phyloP scores from a whole-genome alignment of 2,113 vertebrate species.

The Corythornis cristatus region DNA sequence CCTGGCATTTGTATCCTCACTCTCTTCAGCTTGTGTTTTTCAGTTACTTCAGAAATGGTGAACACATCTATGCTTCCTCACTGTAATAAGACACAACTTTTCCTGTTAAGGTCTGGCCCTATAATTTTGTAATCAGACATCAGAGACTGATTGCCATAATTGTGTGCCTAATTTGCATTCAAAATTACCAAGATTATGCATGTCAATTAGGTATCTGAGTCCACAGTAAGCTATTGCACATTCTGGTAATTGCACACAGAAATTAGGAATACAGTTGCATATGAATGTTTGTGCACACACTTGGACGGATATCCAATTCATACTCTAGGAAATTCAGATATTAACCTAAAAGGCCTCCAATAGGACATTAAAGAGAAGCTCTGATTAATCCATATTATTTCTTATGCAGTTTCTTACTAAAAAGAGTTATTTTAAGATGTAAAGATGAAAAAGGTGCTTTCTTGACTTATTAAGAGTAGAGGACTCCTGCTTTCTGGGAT shows the following conservation, averaged over 20 bases:
- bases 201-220: constrained; percentile 30
- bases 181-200: constrained; percentile 37
- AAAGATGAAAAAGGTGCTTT: neutral
- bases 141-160: constrained; percentile 56
- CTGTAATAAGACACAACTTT: neutral
- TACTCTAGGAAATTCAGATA: neutral
- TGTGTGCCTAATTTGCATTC: constrained; percentile 37
- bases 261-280: neutral
- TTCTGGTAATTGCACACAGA: constrained; percentile 2
- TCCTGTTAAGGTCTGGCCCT: constrained; percentile 10
- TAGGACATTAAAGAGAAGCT: neutral
- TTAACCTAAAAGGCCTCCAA: neutral
- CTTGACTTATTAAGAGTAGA: neutral
- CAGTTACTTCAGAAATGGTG: neutral
- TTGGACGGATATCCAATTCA: neutral
- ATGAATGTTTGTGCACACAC: neutral
- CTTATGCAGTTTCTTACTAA: neutral
- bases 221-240: constrained; percentile 25
- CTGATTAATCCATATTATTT: neutral
- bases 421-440: neutral
- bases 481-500: neutral
- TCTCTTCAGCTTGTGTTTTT: neutral
- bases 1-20: neutral
- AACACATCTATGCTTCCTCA: neutral
- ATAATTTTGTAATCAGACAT: constrained; percentile 56